phyloP scores from a whole-genome alignment of 2,888 invertebrate genomes.

The Tineola bisselliella region DNA sequence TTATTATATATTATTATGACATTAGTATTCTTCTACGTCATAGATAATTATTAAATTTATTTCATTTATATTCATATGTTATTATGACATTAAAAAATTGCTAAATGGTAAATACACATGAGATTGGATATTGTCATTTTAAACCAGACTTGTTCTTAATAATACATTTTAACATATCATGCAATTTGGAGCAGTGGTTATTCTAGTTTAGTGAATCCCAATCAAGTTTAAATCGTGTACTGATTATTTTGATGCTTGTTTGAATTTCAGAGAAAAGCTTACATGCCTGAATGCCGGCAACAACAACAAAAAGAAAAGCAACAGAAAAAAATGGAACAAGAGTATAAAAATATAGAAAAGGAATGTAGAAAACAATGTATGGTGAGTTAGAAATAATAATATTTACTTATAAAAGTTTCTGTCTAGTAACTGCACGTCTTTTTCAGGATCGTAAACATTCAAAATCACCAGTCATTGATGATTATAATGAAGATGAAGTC shows the following conservation, averaged over 20 bases:
- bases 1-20: no score
- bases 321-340: slow-evolving; percentile 46
- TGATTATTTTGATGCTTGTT: not conserved
- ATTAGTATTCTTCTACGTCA: no score
- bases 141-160: no score
- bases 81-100: no score
- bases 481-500: slow-evolving; percentile 20
- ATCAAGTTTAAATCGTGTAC: not conserved
- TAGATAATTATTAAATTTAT: no score
- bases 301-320: slow-evolving; percentile 34
- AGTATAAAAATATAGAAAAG: slow-evolving; percentile 44
- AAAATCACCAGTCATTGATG: slow-evolving; percentile 21
- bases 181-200: no score
- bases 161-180: no score
- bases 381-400: not conserved
- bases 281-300: slow-evolving; percentile 42
- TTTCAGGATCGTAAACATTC: not conserved
- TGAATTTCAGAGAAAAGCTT: slow-evolving; percentile 38
- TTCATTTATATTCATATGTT: no score
- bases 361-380: slow-evolving; percentile 32
- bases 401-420: not conserved
- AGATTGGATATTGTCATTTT: no score
- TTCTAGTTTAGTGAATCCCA: no score
- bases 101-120: no score
- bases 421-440: not conserved